Evolutionary conservation across 2,888 invertebrate species (phyloP).

Genomic region (Caenorhabditis sulstoni): DNA sequence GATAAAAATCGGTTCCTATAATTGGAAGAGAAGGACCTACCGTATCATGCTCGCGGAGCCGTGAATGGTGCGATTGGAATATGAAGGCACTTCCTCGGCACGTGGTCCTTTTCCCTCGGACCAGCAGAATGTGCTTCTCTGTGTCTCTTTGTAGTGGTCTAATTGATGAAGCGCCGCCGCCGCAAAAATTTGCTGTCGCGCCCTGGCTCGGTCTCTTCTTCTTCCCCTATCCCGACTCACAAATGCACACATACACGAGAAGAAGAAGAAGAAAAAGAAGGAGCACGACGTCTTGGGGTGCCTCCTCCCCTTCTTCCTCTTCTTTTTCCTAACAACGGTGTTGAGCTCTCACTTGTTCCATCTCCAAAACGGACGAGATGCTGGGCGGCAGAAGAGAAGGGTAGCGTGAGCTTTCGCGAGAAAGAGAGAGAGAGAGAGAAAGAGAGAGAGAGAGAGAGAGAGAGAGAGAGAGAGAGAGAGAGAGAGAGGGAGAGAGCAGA

Average conservation of each 20-base stretch:
- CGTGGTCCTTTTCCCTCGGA: background rate
- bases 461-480: background rate
- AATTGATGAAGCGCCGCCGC: constrained; percentile 44
- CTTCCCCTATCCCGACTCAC: constrained; percentile 23
- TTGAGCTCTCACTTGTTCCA: constrained; percentile 28
- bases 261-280: constrained; percentile 29
- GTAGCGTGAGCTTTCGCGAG: background rate
- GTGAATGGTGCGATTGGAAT: background rate
- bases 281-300: constrained; percentile 23
- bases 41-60: background rate
- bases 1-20: too few relatives aligned
- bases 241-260: constrained; percentile 28
- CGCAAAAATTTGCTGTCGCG: constrained; percentile 31
- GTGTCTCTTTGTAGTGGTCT: constrained; percentile 12
- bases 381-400: background rate
- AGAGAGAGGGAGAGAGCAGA: background rate
- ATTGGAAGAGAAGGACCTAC: background rate
- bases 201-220: constrained; percentile 5
- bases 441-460: too few relatives aligned
- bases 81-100: background rate
- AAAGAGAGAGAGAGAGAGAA: background rate
- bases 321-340: constrained; percentile 27
- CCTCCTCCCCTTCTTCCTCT: constrained; percentile 1
- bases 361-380: constrained; percentile 17
- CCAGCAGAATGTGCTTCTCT: constrained; percentile 12